Evolutionary conservation across 2,797 vertebrate species (phyloP).

Genomic region (Enteromius fasciolatus): DNA sequence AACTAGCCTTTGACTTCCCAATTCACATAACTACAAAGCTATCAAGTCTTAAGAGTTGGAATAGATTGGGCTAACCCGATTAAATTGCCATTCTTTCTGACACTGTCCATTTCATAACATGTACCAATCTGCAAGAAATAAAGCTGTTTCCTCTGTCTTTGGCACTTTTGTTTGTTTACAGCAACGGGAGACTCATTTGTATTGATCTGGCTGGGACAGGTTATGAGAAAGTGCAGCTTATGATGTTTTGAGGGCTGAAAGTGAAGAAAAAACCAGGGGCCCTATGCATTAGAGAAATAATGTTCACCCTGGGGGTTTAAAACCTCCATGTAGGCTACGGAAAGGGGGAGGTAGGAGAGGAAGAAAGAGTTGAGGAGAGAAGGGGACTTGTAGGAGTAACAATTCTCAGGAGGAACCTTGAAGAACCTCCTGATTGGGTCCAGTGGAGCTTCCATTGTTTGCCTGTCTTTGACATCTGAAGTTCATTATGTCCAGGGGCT

Average conservation of each 20-base stretch:
- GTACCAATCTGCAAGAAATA: constrained; percentile 45
- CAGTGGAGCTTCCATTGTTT: constrained; percentile 73
- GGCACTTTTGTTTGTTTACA: constrained; percentile 51
- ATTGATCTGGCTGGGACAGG: constrained; percentile 57
- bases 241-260: constrained; percentile 49
- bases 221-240: constrained; percentile 64
- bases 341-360: constrained; percentile 54
- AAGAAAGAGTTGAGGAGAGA: constrained; percentile 50
- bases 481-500: constrained; percentile 71
- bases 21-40: background rate
- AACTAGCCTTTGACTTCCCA: background rate
- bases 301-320: constrained; percentile 57
- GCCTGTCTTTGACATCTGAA: constrained; percentile 67
- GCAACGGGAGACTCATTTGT: constrained; percentile 41
- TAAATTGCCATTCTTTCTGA: background rate
- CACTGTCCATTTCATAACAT: constrained; percentile 13
- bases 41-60: background rate
- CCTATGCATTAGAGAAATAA: constrained; percentile 63
- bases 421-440: constrained; percentile 75
- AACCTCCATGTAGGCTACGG: constrained; percentile 50
- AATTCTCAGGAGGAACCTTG: constrained; percentile 79
- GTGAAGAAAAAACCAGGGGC: constrained; percentile 54
- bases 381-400: constrained; percentile 66
- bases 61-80: background rate
- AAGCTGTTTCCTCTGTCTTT: constrained; percentile 38